Base-by-base conservation (phyloP, 2,888 invertebrate genomes). In the Spodoptera littoralis region DNA sequence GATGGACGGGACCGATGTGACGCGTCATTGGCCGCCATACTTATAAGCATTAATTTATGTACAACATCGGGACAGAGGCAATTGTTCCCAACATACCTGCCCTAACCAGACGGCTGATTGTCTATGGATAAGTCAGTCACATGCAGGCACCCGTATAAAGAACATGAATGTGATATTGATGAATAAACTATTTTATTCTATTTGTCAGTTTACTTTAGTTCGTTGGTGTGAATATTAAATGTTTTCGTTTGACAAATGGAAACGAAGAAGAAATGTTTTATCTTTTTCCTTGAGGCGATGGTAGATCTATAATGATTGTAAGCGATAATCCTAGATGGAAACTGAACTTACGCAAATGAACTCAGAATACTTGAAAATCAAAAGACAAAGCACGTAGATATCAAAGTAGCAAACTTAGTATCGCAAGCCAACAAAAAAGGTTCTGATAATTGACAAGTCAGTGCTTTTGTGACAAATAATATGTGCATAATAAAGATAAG, bases 81-180 rank as follows among this genome's bases (percentile, higher is more conserved):
- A 72, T 75, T 72, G 65, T 70, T 64, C 57, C 13, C 24, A 53
- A 12, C 55, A 58, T 76, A 62, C 73, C 62, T 72, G 76, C 52
- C 76, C 67, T 67, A 56, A 56, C 5, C 51, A 72, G 76, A 60
- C 50, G 18, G 13, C 24, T 12, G 57, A 72, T 75, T 75, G 72
- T 75, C 71, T 47, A 27, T 11, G 46, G 76, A 75, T 70, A 70
- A 74, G 44, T 52, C 24, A 47, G 75, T 64, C 76, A 49, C 55
- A 58, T 24, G 48, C 58, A 69, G 47, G 12, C 30, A 36, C 9
- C 11, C 44, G 47, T 61, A 36, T 45, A 43, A 45, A 57, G 45
- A 62, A 50, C 18, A 60, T 44, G 48, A 24, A 43, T 44, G 8
- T 36, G 18, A 30, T 45, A 70, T 62, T 49, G 30, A 43, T 63